Evolutionary conservation across 2,888 invertebrate genomes (phyloP), one percentile per base, ranked within the genome.

Genomic region (Platycnemis pennipes): DNA sequence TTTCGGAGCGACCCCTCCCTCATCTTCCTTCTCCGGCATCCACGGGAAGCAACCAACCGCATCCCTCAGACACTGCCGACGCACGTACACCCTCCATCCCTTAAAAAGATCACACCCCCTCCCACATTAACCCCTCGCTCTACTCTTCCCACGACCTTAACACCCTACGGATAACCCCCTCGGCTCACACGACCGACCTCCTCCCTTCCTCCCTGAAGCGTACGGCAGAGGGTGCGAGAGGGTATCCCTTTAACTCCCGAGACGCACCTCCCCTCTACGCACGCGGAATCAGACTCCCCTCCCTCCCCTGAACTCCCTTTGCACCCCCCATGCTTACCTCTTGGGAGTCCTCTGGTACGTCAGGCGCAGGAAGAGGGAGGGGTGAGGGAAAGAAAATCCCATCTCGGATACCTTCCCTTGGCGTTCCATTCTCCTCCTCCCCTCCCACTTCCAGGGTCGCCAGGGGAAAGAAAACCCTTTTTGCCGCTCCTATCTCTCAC

Each of bases 171-270:
- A 77, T 26, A 16, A 22, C 31, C 37, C 77, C 77, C 16, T 37
- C 77, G 77, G 13, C 37, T 49, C 77, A 31, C 37, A 13, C 11
- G 31, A 7, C 63, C 22, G 63, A 31, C 37, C 37, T 13, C 31
- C 37, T 7, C 77, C 37, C 77, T 63, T n/a, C n/a, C 63, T 63
- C 77, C 31, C 77, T 77, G 37, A 37, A 37, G 77, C 37, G 77
- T 26, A 37, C n/a, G 63, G 63, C 63, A 63, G 63, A n/a, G 63
- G 63, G 63, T 19, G 77, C 13, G 77, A 13, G 31, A 56, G 63
- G 63, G 63, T 77, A 77, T 77, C 77, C 77, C 77, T 77, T 77
- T 13, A 77, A 77, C 37, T 77, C 77, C 77, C 77, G 31, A 31
- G 77, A 13, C 77, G 77, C 77, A 13, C 63, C 2, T 1, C 77